Evolutionary conservation across 1,140 invertebrate species (phyloP).

Genomic region (Cotesia chilonis): DNA sequence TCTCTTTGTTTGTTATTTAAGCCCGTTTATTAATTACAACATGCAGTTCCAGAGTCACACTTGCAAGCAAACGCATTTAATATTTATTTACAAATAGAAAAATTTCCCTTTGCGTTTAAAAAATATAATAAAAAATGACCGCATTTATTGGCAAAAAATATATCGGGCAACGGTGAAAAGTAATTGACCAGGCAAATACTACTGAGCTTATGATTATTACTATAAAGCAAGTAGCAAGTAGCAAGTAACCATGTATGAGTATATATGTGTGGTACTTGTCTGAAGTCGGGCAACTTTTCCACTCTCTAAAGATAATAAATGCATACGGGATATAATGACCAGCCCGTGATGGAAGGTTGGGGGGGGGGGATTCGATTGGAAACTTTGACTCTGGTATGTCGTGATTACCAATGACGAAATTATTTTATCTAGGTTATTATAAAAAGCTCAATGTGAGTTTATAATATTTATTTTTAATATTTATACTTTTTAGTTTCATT

Average conservation of each 20-base stretch:
- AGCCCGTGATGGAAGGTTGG: background rate
- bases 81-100: too few relatives aligned
- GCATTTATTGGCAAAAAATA: background rate
- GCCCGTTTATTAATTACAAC: background rate
- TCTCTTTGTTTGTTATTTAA: background rate
- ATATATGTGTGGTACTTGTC: conserved; percentile 19
- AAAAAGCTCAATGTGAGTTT: too few relatives aligned
- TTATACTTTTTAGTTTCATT: too few relatives aligned
- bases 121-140: too few relatives aligned
- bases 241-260: background rate
- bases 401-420: too few relatives aligned
- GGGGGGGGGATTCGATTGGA: too few relatives aligned
- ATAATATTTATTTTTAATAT: too few relatives aligned
- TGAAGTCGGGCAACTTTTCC: conserved; percentile 40
- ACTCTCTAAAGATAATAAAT: conserved; percentile 39
- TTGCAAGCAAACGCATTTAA: too few relatives aligned
- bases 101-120: too few relatives aligned
- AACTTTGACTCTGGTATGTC: too few relatives aligned
- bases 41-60: background rate
- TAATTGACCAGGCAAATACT: conserved; percentile 11
- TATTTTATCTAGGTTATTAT: too few relatives aligned
- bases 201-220: background rate
- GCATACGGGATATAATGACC: conserved; percentile 26
- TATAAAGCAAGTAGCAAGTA: background rate
- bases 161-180: conserved; percentile 23